Conservation (phyloP, 2,797 vertebrate genomes). For the Salarias fasciatus region DNA sequence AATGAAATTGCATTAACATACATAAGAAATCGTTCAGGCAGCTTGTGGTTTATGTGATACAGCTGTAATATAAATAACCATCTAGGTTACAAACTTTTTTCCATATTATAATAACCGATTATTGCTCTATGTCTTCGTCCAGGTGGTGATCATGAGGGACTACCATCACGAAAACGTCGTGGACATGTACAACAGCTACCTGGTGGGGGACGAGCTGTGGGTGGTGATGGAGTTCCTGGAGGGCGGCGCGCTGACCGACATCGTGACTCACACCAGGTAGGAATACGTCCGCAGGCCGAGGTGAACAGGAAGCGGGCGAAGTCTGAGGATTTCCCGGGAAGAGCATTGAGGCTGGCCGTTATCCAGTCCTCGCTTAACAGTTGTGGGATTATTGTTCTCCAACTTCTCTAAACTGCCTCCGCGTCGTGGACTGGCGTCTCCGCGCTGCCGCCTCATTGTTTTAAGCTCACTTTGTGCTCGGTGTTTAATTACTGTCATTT, state of each 20-base stretch:
- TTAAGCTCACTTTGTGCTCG: slow-evolving; percentile 72
- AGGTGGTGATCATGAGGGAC: slow-evolving; percentile 99
- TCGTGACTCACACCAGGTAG: slow-evolving; percentile 96
- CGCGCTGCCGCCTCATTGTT: slow-evolving; percentile 65
- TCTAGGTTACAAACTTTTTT: too few species aligned
- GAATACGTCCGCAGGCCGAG: too few species aligned
- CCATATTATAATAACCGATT: too few species aligned
- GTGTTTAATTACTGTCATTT: slow-evolving; percentile 85
- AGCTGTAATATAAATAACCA: too few species aligned
- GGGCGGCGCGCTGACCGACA: slow-evolving; percentile 93
- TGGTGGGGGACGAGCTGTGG: slow-evolving; percentile 97
- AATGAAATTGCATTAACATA: slow-evolving; percentile 19
- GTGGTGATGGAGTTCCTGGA: slow-evolving; percentile 99
- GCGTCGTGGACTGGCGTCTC: slow-evolving; percentile 60
- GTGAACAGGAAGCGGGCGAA: too few species aligned
- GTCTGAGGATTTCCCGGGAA: slow-evolving; percentile 12
- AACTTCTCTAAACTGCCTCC: slow-evolving; percentile 64
- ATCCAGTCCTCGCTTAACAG: slow-evolving; percentile 28
- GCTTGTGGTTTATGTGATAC: too few species aligned
- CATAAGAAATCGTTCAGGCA: slow-evolving; percentile 9
- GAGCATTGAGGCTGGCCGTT: slow-evolving; percentile 23
- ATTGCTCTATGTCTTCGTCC: background rate
- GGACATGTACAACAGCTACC: slow-evolving; percentile 98
- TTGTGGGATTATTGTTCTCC: slow-evolving; percentile 50
- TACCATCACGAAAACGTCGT: slow-evolving; percentile 98